phyloP scores from a whole-genome alignment of 2,797 vertebrate genomes.

The Odontamblyopus lacepedii region DNA sequence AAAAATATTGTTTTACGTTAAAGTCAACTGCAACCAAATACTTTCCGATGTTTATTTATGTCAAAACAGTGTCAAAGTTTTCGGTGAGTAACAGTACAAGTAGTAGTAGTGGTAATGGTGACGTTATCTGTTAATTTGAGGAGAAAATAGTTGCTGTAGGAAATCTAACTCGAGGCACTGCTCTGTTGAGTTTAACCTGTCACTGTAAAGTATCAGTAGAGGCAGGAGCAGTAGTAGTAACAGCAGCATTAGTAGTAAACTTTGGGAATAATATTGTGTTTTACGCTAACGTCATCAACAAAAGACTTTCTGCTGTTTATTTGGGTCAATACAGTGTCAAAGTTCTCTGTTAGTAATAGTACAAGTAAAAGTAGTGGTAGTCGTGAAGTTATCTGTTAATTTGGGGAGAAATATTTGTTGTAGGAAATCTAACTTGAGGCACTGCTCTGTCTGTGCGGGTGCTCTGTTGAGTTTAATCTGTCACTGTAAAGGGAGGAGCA shows the following conservation, averaged over 20 bases:
- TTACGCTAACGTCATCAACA: constrained; percentile 69
- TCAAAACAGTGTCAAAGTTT: constrained; percentile 56
- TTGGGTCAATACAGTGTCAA: constrained; percentile 67
- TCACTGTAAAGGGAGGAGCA: not conserved
- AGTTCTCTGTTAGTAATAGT: constrained; percentile 12
- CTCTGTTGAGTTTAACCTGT: too few species aligned
- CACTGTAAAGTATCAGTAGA: not conserved
- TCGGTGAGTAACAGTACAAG: too few species aligned
- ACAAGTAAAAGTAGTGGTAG: too few species aligned
- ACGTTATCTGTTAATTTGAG: too few species aligned
- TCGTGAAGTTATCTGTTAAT: too few species aligned
- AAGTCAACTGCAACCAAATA: constrained; percentile 66
- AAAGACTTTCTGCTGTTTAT: constrained; percentile 72
- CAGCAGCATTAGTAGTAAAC: constrained; percentile 3
- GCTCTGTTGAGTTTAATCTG: too few species aligned
- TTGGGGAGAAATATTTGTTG: too few species aligned
- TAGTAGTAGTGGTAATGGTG: too few species aligned
- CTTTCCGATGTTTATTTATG: constrained; percentile 72
- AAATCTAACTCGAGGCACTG: too few species aligned
- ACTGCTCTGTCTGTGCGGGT: too few species aligned
- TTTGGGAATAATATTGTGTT: constrained; percentile 74
- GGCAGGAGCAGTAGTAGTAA: not conserved
- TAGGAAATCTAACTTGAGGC: too few species aligned
- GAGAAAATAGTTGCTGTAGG: too few species aligned
- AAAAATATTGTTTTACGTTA: constrained; percentile 75